phyloP scores from a whole-genome alignment of 2,113 vertebrate species.

The Zootoca vivipara region DNA sequence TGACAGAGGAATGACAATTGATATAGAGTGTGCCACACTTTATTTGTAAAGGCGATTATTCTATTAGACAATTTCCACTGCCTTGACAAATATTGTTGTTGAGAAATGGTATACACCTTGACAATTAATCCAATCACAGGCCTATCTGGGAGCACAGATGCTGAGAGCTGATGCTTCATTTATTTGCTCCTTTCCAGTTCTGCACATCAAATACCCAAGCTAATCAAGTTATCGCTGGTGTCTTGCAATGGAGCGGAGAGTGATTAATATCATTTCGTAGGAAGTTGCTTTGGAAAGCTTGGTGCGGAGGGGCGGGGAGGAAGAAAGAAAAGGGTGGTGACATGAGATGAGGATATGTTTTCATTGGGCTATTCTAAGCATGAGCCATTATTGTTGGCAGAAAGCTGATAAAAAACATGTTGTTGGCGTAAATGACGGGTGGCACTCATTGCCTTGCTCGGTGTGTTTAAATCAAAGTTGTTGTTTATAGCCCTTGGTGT shows the following conservation, averaged over 20 bases:
- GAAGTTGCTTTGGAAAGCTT: constrained; percentile 17
- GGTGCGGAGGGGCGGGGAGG: background rate
- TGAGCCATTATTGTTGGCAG: background rate
- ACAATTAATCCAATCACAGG: constrained; percentile 19
- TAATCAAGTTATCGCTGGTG: constrained; percentile 11
- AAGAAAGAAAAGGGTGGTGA: background rate
- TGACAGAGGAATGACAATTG: background rate
- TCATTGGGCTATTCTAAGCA: background rate
- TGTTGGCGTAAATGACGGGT: constrained; percentile 15
- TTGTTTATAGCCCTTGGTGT: background rate
- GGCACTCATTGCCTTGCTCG: background rate
- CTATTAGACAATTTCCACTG: constrained; percentile 15
- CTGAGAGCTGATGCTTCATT: constrained; percentile 13
- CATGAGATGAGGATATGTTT: background rate
- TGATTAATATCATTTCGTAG: constrained; percentile 32
- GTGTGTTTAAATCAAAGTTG: constrained; percentile 16
- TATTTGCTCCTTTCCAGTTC: constrained; percentile 30
- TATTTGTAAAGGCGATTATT: constrained; percentile 33
- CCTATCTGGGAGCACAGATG: background rate
- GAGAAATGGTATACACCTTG: background rate
- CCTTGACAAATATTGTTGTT: background rate
- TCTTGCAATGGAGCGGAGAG: background rate
- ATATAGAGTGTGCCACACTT: constrained; percentile 1
- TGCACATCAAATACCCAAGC: constrained; percentile 26
- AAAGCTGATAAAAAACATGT: background rate